A percentile compares a stretch with the other conserved stretches of the same genome.
phyloP scores from a whole-genome alignment of 1,140 invertebrate species.

The Metopolophium dirhodum region DNA sequence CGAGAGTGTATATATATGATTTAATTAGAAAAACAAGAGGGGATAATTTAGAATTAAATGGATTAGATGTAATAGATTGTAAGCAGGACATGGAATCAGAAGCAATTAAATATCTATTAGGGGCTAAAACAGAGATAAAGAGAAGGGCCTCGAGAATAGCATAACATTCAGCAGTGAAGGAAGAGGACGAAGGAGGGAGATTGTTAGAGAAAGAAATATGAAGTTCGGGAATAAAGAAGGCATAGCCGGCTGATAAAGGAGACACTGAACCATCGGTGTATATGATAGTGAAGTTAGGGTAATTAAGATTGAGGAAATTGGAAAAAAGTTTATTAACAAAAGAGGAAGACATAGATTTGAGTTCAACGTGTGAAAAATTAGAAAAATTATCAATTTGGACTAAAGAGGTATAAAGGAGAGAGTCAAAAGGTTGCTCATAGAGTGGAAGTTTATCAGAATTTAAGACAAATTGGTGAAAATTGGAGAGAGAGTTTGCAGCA shows the following conservation, averaged over 20 bases:
- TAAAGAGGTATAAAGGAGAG: background rate
- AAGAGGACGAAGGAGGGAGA: background rate
- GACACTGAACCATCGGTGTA: conserved; percentile 5
- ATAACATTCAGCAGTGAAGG: background rate
- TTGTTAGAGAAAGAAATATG: background rate
- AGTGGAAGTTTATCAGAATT: background rate
- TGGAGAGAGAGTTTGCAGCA: background rate
- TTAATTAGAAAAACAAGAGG: no score
- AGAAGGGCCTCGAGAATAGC: background rate
- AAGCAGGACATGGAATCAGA: background rate
- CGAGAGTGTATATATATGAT: no score
- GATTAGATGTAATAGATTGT: background rate
- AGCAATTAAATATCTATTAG: no score
- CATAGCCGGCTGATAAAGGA: background rate
- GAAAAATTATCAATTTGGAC: background rate
- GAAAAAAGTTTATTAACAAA: background rate
- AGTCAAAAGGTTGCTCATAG: background rate
- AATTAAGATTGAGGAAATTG: background rate
- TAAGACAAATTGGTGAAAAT: background rate
- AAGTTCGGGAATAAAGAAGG: background rate
- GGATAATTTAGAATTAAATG: no score
- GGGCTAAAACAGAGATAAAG: no score
- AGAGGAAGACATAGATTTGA: background rate
- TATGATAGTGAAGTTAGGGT: background rate
- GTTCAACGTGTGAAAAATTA: background rate